A percentile compares a stretch with the other conserved stretches of the same genome.
Conservation (phyloP, 2,797 vertebrate genomes). For the Dendrocincla tyrannina region DNA sequence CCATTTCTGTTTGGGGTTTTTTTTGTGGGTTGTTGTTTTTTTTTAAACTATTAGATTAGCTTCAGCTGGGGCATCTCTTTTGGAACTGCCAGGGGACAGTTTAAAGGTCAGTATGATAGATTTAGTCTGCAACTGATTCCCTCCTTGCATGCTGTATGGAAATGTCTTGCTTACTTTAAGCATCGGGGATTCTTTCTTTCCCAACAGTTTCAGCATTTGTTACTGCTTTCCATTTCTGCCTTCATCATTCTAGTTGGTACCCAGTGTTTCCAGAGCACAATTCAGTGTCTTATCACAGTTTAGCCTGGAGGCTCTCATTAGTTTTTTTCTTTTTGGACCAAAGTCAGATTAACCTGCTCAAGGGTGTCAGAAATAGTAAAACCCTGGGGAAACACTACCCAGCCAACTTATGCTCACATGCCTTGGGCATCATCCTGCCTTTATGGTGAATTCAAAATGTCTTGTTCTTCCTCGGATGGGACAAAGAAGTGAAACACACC, state of each 20-base stretch:
- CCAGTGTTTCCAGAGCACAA: background rate
- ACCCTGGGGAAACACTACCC: background rate
- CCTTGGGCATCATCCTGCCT: background rate
- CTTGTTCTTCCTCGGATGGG: background rate
- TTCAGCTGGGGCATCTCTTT: slow-evolving; percentile 28
- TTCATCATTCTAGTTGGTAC: background rate
- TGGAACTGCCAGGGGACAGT: background rate
- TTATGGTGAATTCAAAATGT: background rate
- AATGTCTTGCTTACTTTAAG: background rate
- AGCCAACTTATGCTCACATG: background rate
- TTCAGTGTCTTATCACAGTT: background rate
- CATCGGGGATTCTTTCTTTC: background rate
- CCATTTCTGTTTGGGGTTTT: background rate
- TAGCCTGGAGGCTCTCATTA: background rate
- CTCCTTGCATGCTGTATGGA: rapidly evolving
- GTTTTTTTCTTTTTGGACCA: background rate
- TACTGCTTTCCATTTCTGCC: background rate
- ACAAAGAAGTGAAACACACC: background rate
- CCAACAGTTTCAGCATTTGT: background rate
- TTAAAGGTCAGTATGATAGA: slow-evolving; percentile 11
- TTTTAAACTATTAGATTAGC: background rate
- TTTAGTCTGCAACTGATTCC: background rate
- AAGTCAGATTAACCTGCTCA: background rate
- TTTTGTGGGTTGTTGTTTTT: too few relatives aligned
- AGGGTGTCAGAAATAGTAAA: background rate